Percentiles rank a stretch among this genome's conserved stretches.
Conservation (phyloP, 2,797 vertebrate genomes). For the Sebastes kiyomatsui region DNA sequence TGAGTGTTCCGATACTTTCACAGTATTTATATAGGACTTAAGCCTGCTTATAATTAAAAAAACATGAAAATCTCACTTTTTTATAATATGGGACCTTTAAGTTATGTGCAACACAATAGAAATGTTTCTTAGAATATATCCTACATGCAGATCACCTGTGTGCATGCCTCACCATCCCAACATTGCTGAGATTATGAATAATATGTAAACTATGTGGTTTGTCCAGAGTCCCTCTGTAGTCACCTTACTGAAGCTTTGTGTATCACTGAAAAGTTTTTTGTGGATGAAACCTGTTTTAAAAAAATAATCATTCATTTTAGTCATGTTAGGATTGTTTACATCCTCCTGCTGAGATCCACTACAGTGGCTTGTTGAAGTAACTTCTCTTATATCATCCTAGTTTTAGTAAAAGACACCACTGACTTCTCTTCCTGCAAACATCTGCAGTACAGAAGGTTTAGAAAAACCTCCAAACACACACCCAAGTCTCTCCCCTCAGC, state of each 20-base stretch:
- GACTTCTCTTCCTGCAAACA: not conserved
- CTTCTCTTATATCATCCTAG: not conserved
- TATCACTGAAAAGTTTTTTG: not conserved
- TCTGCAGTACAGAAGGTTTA: not conserved
- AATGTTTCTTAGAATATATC: too few species aligned
- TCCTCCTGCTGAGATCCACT: not conserved
- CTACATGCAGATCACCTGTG: not conserved
- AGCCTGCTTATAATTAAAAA: too few species aligned
- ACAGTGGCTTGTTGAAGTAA: not conserved
- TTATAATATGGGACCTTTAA: too few species aligned
- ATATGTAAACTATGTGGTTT: constrained; percentile 26
- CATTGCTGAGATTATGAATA: constrained; percentile 29
- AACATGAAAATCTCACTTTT: too few species aligned
- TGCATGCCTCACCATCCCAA: not conserved
- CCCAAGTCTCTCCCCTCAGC: not conserved
- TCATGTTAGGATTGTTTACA: too few species aligned
- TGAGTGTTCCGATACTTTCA: too few species aligned
- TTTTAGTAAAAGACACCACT: not conserved
- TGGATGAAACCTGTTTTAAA: not conserved
- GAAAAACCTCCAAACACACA: not conserved
- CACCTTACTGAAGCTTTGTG: not conserved
- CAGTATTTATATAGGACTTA: too few species aligned
- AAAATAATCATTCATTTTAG: not conserved
- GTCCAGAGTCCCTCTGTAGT: not conserved
- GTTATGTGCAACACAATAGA: not conserved